A percentile compares a stretch with the other conserved stretches of the same genome.
These are phyloP conservation scores for Gobiocypris rarus DNA, from an alignment of 2,113 vertebrate species.

Conservation along the genomic window DNA sequence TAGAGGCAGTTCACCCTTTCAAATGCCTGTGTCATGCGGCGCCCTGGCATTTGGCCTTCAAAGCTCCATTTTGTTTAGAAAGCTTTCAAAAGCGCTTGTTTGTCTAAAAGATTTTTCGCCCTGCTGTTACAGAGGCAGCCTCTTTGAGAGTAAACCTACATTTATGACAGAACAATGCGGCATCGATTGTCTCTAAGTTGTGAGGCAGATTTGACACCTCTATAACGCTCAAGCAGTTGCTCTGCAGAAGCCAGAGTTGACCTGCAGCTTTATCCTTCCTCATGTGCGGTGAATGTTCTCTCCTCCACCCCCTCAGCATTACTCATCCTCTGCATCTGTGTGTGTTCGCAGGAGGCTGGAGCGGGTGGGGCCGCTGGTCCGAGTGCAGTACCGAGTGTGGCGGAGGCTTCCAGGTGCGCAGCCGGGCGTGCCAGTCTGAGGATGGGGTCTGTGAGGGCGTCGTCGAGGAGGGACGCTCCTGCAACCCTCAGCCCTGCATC, in stretches of 20 bases:
- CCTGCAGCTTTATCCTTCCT: neutral
- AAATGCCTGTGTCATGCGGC: constrained; percentile 30
- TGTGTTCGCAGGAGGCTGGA: constrained; percentile 87
- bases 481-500: constrained; percentile 92
- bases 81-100: neutral
- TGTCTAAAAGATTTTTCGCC: neutral
- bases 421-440: constrained; percentile 86
- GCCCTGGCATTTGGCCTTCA: constrained; percentile 51
- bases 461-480: constrained; percentile 91
- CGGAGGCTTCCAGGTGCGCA: constrained; percentile 92
- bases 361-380: constrained; percentile 91
- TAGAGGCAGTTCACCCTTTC: constrained; percentile 50
- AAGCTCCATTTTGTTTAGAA: constrained; percentile 28
- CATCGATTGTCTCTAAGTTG: neutral
- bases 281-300: neutral
- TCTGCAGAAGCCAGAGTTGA: no score
- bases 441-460: constrained; percentile 88
- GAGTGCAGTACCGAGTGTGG: constrained; percentile 95
- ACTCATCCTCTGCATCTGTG: neutral
- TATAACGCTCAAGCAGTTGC: neutral
- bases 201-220: neutral
- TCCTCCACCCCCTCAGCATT: neutral
- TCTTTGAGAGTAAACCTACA: constrained; percentile 1
- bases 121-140: constrained; percentile 18
- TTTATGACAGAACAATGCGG: constrained; percentile 21